Conservation (phyloP, 2,888 invertebrate species). For the Sturmia bella region DNA sequence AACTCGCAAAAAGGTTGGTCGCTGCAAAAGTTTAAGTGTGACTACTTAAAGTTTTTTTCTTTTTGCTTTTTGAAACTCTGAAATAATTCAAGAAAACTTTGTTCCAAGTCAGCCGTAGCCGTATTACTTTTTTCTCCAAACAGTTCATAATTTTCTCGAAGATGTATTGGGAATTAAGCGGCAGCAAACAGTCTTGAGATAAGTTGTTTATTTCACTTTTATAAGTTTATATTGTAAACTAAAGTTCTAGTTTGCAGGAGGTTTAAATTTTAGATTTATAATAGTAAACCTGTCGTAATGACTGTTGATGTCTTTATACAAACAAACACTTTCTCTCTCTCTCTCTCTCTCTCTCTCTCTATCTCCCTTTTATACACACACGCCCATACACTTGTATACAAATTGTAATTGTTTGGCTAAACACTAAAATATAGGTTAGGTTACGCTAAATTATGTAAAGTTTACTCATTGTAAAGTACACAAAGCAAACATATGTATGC, state of each 20-base stretch:
- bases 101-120: background rate
- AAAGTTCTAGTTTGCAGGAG: background rate
- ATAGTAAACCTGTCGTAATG: background rate
- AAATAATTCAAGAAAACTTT: background rate
- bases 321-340: no score
- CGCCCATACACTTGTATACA: background rate
- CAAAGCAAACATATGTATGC: slow-evolving; percentile 45
- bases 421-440: slow-evolving; percentile 58
- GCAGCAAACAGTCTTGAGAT: background rate
- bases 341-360: background rate
- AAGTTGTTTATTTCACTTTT: background rate
- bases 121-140: background rate
- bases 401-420: slow-evolving; percentile 36
- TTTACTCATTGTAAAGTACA: slow-evolving; percentile 47
- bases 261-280: slow-evolving; percentile 16
- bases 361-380: background rate
- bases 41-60: background rate
- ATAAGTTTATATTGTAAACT: background rate
- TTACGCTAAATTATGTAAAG: slow-evolving; percentile 56
- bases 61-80: background rate
- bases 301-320: background rate
- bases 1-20: background rate
- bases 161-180: no score
- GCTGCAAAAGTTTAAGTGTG: background rate
- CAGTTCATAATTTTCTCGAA: background rate